Conservation (phyloP, 2,888 invertebrate genomes). For the Campoplex capitator region DNA sequence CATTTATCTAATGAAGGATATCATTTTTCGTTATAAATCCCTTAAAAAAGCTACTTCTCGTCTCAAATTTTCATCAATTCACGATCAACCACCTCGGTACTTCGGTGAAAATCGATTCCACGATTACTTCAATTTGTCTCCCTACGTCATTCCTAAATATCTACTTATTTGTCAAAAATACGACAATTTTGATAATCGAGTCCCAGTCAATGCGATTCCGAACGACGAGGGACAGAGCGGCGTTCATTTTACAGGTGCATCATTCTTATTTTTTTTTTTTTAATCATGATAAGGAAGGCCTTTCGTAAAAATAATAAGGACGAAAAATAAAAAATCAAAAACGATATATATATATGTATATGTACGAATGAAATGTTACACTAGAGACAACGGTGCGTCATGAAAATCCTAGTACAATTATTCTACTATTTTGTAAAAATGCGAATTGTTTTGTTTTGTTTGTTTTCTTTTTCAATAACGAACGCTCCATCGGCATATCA, state of each 20-base stretch:
- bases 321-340: constrained; percentile 23
- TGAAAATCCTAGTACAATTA: constrained; percentile 74
- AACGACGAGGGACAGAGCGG: constrained; percentile 17
- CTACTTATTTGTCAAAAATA: background rate
- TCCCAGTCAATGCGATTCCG: background rate
- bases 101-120: background rate
- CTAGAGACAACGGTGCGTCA: constrained; percentile 68
- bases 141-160: background rate
- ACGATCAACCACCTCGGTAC: background rate
- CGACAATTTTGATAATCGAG: background rate
- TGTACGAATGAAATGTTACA: constrained; percentile 57
- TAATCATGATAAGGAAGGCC: constrained; percentile 38
- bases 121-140: background rate
- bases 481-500: constrained; percentile 67
- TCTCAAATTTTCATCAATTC: background rate
- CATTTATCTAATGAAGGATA: background rate
- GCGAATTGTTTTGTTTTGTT: constrained; percentile 61
- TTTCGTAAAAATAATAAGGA: constrained; percentile 57
- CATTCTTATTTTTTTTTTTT: background rate
- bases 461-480: constrained; percentile 55
- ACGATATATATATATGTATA: constrained; percentile 33
- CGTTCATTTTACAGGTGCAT: constrained; percentile 1
- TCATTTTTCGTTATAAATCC: background rate
- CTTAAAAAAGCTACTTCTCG: background rate
- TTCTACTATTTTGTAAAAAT: constrained; percentile 77